Evolutionary conservation across 2,888 invertebrate species (phyloP).

Genomic region (Arenicola marina): DNA sequence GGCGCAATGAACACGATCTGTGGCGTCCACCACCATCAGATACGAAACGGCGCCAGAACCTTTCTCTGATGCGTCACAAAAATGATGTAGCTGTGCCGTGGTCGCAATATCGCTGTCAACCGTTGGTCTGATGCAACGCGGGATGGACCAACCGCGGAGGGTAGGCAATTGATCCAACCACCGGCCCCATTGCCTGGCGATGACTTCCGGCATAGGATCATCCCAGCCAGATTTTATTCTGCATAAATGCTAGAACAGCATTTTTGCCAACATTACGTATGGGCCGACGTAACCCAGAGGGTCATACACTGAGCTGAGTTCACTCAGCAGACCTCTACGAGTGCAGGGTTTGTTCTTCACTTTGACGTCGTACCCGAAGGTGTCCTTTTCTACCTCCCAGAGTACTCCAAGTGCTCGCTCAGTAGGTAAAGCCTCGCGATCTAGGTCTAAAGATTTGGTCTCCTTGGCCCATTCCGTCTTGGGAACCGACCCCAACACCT

Average conservation of each 20-base stretch:
- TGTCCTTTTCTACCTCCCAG: slow-evolving; percentile 34
- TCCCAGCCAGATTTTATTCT: slow-evolving; percentile 27
- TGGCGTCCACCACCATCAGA: background rate
- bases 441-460: background rate
- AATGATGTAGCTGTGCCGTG: slow-evolving; percentile 2
- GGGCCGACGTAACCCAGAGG: slow-evolving; percentile 37
- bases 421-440: background rate
- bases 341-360: slow-evolving; percentile 29
- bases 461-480: background rate
- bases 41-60: slow-evolving; percentile 12
- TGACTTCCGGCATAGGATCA: slow-evolving; percentile 18
- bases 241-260: slow-evolving; percentile 33
- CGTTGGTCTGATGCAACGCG: slow-evolving; percentile 13
- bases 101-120: background rate
- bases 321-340: slow-evolving; percentile 33
- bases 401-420: slow-evolving; percentile 21
- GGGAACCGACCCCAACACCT: slow-evolving; percentile 6
- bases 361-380: slow-evolving; percentile 29
- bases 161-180: slow-evolving; percentile 2
- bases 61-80: slow-evolving; percentile 12
- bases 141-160: background rate
- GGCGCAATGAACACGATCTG: background rate
- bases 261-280: slow-evolving; percentile 27
- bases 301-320: slow-evolving; percentile 34
- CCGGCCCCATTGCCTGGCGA: background rate